Evolutionary conservation across 92 coral and sea anemone genomes (phyloP).

Genomic region (Actinostola sp.): DNA sequence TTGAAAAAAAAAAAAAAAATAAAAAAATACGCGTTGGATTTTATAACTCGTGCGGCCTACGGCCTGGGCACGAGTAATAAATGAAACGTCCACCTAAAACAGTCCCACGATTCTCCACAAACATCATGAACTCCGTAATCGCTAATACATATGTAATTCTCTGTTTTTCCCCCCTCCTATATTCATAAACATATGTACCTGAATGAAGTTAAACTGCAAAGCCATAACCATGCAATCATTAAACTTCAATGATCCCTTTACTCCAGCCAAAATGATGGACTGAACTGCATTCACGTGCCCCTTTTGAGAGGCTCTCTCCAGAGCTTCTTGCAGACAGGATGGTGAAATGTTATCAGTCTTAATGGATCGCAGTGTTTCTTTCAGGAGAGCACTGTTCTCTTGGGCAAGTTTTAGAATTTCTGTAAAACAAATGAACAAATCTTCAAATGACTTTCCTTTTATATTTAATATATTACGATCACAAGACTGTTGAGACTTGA

Average conservation of each 20-base stretch:
- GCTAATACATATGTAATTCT: too few species aligned
- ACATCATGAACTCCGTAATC: too few species aligned
- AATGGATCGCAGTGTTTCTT: slow-evolving; percentile 59
- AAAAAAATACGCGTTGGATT: too few species aligned
- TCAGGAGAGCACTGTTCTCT: slow-evolving; percentile 63
- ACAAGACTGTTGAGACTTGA: too few species aligned
- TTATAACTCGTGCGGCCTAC: too few species aligned
- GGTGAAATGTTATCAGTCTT: slow-evolving; percentile 54
- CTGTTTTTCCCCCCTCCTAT: too few species aligned
- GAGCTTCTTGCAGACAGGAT: slow-evolving; percentile 83
- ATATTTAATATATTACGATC: too few species aligned
- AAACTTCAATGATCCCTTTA: slow-evolving; percentile 55
- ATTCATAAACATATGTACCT: too few species aligned
- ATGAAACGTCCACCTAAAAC: too few species aligned
- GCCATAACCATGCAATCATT: slow-evolving; percentile 66
- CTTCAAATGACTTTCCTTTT: background rate
- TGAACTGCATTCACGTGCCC: slow-evolving; percentile 83
- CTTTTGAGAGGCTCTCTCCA: slow-evolving; percentile 73
- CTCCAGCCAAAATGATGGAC: slow-evolving; percentile 75
- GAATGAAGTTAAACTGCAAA: slow-evolving; percentile 41
- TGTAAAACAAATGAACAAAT: slow-evolving; percentile 11
- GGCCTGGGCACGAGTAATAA: too few species aligned
- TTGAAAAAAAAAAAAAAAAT: too few species aligned
- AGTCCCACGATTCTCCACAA: too few species aligned
- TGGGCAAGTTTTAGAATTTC: slow-evolving; percentile 87